Evolutionary conservation across 1,140 invertebrate genomes (phyloP).

Genomic region (Bombus picipes): DNA sequence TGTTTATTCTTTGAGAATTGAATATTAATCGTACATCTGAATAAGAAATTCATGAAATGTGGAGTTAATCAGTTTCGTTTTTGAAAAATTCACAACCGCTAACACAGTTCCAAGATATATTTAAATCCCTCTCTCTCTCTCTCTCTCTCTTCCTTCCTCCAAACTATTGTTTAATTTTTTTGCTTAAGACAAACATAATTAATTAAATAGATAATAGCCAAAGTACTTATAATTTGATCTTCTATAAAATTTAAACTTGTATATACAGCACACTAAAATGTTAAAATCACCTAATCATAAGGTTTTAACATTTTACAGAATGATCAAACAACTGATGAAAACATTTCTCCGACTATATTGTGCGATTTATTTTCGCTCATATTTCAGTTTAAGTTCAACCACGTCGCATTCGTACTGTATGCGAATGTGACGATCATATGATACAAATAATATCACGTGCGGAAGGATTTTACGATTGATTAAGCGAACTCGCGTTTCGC

Average conservation of each 20-base stretch:
- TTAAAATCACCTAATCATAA: neutral
- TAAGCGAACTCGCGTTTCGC: neutral
- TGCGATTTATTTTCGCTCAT: neutral
- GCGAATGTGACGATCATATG: neutral
- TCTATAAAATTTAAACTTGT: neutral
- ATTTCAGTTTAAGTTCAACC: neutral
- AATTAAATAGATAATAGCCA: neutral
- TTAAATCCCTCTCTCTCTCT: neutral
- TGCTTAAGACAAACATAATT: no score
- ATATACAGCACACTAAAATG: neutral
- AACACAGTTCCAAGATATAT: no score
- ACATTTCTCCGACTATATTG: neutral
- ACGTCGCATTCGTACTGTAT: neutral
- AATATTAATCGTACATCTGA: no score
- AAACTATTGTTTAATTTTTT: no score
- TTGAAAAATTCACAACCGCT: no score
- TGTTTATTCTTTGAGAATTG: no score
- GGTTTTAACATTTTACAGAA: neutral
- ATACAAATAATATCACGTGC: conserved; percentile 16
- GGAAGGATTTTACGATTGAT: neutral
- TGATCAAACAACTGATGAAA: neutral
- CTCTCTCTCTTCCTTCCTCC: no score
- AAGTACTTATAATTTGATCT: neutral
- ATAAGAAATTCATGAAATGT: no score
- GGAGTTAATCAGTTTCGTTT: no score